These are phyloP conservation scores for Cyprinus carpio DNA, from an alignment of 2,113 vertebrate species.

Conservation along the genomic window DNA sequence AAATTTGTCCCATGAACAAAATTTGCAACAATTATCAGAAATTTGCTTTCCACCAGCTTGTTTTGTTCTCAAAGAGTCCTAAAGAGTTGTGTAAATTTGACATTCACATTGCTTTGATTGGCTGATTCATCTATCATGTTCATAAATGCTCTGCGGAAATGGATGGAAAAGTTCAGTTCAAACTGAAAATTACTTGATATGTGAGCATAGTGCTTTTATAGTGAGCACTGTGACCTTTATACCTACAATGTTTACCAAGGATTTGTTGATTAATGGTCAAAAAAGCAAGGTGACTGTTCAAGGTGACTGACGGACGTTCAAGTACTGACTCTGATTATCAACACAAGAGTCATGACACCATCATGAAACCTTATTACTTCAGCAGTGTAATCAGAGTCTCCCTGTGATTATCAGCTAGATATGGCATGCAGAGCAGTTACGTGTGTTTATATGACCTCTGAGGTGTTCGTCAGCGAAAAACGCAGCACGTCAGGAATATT, in stretches of 20 bases:
- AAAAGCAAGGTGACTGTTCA: too few species aligned
- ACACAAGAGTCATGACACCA: slow-evolving; percentile 21
- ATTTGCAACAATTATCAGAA: not conserved
- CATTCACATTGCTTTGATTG: not conserved
- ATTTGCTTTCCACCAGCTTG: not conserved
- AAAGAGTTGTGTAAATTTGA: not conserved
- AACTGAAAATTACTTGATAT: not conserved
- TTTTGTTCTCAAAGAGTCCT: too few species aligned
- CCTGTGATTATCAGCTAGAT: slow-evolving; percentile 48
- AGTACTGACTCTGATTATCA: slow-evolving; percentile 49
- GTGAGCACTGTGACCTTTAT: not conserved
- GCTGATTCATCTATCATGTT: not conserved
- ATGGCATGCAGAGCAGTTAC: not conserved
- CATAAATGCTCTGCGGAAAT: not conserved
- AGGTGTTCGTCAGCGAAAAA: not conserved
- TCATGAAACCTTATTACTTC: slow-evolving; percentile 39
- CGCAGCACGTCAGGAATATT: slow-evolving; percentile 9
- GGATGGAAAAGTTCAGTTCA: not conserved
- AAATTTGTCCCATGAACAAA: not conserved
- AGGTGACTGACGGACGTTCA: slow-evolving; percentile 43
- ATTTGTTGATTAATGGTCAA: too few species aligned
- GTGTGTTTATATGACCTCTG: not conserved
- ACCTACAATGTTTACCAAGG: not conserved
- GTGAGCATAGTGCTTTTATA: not conserved
- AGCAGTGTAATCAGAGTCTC: slow-evolving; percentile 12